Conservation (phyloP, 1,140 invertebrate genomes). For the Venturia canescens region DNA sequence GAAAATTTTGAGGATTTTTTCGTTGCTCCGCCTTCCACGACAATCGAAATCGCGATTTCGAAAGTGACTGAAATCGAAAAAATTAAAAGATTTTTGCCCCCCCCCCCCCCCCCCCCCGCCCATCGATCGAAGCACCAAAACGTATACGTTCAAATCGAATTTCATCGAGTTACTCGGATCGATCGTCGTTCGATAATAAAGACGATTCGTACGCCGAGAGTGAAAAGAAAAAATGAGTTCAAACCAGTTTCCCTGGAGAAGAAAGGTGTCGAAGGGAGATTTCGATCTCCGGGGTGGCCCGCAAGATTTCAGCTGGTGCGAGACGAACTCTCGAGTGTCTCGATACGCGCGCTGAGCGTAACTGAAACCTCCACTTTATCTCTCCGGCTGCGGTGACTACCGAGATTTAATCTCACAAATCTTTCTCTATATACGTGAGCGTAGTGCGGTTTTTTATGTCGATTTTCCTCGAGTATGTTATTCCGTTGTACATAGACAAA, state of each 20-base stretch:
- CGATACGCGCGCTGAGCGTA: background rate
- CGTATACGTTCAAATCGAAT: no score
- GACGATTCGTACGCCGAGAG: no score
- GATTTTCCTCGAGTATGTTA: background rate
- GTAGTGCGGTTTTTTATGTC: background rate
- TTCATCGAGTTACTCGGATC: background rate
- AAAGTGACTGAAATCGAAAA: no score
- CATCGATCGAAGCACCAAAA: no score
- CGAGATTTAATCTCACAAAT: conserved; percentile 5
- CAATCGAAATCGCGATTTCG: no score
- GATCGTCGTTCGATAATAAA: no score
- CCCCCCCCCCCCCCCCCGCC: no score
- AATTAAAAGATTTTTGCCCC: no score
- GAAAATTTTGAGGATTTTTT: no score
- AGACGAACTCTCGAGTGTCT: background rate
- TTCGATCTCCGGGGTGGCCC: background rate
- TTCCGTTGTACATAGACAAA: background rate
- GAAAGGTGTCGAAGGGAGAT: background rate
- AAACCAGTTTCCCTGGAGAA: background rate
- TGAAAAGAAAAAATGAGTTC: no score
- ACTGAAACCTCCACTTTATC: conserved; percentile 12
- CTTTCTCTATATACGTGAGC: background rate
- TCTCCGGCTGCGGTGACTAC: background rate
- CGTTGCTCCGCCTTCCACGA: no score
- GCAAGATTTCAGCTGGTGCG: background rate